Evolutionary conservation across 2,888 invertebrate genomes (phyloP).

Genomic region (Phyllotreta striolata): DNA sequence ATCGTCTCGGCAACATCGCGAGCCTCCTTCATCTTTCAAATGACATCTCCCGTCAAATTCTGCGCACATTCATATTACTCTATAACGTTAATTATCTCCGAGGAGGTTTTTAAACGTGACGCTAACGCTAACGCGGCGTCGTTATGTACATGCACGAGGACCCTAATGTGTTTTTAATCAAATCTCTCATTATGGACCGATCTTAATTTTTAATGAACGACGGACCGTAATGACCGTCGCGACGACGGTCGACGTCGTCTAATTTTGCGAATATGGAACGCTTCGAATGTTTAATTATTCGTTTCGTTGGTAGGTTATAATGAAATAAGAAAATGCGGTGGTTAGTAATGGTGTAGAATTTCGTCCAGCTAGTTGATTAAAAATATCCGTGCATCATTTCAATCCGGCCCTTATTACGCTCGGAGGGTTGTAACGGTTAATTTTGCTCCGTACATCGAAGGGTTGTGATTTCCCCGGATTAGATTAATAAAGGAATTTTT

Average conservation of each 20-base stretch:
- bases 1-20: neutral
- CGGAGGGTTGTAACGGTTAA: conserved; percentile 34
- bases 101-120: conserved; percentile 10
- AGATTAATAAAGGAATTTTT: conserved; percentile 33
- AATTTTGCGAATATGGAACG: no score
- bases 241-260: conserved; percentile 36
- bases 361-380: conserved; percentile 11
- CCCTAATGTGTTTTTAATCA: conserved; percentile 63
- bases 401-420: conserved; percentile 34
- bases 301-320: no score
- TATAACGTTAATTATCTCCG: conserved; percentile 12
- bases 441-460: conserved; percentile 27
- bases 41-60: neutral
- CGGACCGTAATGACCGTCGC: conserved; percentile 44
- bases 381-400: conserved; percentile 13
- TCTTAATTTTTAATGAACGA: conserved; percentile 62
- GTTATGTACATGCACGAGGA: neutral
- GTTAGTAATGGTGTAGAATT: no score
- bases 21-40: neutral
- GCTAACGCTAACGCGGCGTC: conserved; percentile 2
- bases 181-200: conserved; percentile 60
- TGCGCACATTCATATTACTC: neutral
- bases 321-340: no score
- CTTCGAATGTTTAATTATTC: no score
- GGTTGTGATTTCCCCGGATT: conserved; percentile 31